phyloP scores from a whole-genome alignment of 2,797 vertebrate genomes.

The Sebastes cheni region DNA sequence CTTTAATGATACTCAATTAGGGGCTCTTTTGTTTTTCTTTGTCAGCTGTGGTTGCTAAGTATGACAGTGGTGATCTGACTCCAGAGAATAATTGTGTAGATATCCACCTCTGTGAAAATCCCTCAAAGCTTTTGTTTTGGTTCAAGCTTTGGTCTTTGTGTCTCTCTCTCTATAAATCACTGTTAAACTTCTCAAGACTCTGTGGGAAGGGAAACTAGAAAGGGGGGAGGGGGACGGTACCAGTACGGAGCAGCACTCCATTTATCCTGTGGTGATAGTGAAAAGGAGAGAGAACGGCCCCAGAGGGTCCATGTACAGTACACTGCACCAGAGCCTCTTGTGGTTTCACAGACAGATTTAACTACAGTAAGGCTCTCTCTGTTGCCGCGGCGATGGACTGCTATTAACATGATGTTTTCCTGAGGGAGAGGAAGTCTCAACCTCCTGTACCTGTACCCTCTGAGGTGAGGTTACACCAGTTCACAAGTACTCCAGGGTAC shows the following conservation, averaged over 20 bases:
- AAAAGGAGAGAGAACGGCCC: constrained; percentile 50
- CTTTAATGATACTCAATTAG: constrained; percentile 68
- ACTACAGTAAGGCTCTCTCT: constrained; percentile 65
- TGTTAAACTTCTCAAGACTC: constrained; percentile 59
- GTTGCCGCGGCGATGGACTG: constrained; percentile 69
- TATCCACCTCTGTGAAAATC: constrained; percentile 60
- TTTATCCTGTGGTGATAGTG: constrained; percentile 65
- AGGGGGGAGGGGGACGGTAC: background rate
- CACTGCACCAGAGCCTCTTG: constrained; percentile 64
- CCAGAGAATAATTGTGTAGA: constrained; percentile 63
- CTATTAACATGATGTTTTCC: constrained; percentile 76
- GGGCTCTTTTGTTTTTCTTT: constrained; percentile 56
- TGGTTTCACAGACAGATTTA: constrained; percentile 77
- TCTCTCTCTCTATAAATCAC: constrained; percentile 65
- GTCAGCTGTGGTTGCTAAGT: constrained; percentile 54
- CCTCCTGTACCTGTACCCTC: constrained; percentile 44
- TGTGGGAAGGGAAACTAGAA: background rate
- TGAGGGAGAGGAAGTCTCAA: constrained; percentile 63
- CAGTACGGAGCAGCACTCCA: constrained; percentile 34
- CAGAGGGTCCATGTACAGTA: constrained; percentile 57
- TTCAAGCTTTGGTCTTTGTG: constrained; percentile 62
- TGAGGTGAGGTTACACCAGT: constrained; percentile 65
- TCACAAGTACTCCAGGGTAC: constrained; percentile 39
- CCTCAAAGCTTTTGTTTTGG: constrained; percentile 70
- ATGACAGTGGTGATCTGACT: constrained; percentile 60